Base-by-base conservation (phyloP, 2,113 vertebrate species). In the Callaeas wilsoni region DNA sequence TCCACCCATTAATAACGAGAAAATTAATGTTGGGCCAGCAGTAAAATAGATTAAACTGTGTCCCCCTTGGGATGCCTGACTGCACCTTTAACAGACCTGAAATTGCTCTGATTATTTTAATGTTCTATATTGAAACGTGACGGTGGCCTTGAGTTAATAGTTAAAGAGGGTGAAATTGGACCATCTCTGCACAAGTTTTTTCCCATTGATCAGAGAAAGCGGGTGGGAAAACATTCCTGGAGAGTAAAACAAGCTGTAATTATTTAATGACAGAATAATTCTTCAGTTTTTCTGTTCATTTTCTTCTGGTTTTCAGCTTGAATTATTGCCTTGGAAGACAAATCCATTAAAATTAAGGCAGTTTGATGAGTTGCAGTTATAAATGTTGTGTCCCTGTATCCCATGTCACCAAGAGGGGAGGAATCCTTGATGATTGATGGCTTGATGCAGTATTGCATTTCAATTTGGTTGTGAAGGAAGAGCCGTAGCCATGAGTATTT, bases 1-100 rank as follows among this genome's bases (percentile, higher is more conserved):
- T 98, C 98, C 97, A 98, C 97, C 98, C 98, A 98, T 98, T 98
- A 98, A 98, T 98, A 98, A 98, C 59, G 92, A 94, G 97, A 97
- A 97, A 98, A 98, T 98, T 97, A 98, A 98, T 98, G 98, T 98
- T 98, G 96, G 97, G 96, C 97, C 96, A 97, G 93, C 97, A 98
- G 98, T 97, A 98, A 98, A 98, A 95, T 90, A 97, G 96, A 97
- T 97, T 98, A 98, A 98, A 98, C 97, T 98, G 98, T 97, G 97
- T 93, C 97, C 96, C 96, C 96, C 95, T 98, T 91, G 96, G 96
- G 97, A 98, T 97, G 97, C 97, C 97, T 98, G 94, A 90, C 97
- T 99, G 97, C 97, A 98, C 98, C 97, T 98, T 98, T 98, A 99
- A 98, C 97, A 93, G 98, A 98, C 95, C 95, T 90, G 97, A 96